These are phyloP conservation scores for Microtus oregoni DNA, from an alignment of 2,113 vertebrate species.

Conservation along the genomic window DNA sequence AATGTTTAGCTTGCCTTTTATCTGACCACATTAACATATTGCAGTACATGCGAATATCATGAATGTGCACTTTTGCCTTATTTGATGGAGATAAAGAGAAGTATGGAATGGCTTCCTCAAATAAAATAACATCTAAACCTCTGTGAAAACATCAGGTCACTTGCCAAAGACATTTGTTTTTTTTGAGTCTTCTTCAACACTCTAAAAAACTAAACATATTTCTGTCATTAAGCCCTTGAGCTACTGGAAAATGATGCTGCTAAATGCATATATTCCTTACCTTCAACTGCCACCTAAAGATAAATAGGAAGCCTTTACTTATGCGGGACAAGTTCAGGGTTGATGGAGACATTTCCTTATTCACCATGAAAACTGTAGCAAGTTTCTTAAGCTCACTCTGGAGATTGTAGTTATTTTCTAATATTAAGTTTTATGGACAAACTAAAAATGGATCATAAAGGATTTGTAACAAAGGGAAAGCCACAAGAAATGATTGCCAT, in stretches of 20 bases:
- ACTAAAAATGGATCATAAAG: constrained; percentile 32
- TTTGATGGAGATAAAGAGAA: not conserved
- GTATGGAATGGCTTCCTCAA: not conserved
- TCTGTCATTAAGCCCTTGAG: not conserved
- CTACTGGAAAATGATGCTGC: not conserved
- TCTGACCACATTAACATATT: not conserved
- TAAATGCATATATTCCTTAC: not conserved
- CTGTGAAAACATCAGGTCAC: not conserved
- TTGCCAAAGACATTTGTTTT: not conserved
- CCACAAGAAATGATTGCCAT: not conserved
- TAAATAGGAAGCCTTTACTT: not conserved
- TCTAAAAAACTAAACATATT: constrained; percentile 47
- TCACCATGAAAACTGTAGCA: not conserved
- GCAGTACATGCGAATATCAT: not conserved
- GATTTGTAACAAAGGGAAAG: constrained; percentile 39
- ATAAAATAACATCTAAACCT: not conserved
- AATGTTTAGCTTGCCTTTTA: not conserved
- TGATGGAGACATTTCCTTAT: not conserved
- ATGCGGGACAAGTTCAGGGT: not conserved
- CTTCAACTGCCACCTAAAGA: not conserved
- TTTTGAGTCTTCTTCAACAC: not conserved
- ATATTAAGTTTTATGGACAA: constrained; percentile 41
- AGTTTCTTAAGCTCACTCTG: not conserved
- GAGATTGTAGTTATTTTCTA: constrained; percentile 36
- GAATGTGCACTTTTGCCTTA: not conserved